Evolutionary conservation across 2,888 invertebrate species (phyloP), one percentile per base, ranked within the genome.

Genomic region (Cremastobaeus sp.): DNA sequence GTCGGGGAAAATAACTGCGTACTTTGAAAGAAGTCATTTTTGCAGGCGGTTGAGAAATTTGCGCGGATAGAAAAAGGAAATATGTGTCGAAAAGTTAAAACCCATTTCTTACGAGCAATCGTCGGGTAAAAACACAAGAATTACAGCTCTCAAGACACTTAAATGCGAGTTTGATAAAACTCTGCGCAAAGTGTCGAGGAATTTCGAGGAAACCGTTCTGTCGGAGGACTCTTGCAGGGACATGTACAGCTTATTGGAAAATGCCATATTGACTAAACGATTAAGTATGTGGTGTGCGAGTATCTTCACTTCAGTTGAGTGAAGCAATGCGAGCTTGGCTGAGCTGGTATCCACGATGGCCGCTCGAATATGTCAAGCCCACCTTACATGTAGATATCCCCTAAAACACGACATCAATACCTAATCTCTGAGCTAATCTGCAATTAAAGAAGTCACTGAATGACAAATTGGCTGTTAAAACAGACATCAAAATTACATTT

Each of bases 241-340:
- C 59, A 45, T 68, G 68, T 59, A 68, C 39, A 50, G 57, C 48
- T 68, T 68, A 68, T 68, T 68, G 66, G 66, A 68, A 68, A 68
- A 68, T 68, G 50, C 50, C 66, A 57, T 68, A 68, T 68, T 68
- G 66, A 68, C 66, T 68, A 68, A 68, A 68, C 66, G 57, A 68
- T 68, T 68, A 68, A 68, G 66, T 59, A 57, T 68, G 66, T 57
- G 48, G 57, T 57, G 66, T 57, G 57, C 15, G 48, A 68, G 66
- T 68, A 68, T 68, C 66, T 68, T 68, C 57, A 68, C 66, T 68
- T 57, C 35, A 68, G 48, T 68, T 43, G 35, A 68, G 57, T 50
- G 60, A 45, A 59, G 35, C 47, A 60, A 54, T 54, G 60, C 69
- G 43, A 59, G 45, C 50, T 41, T n/a, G 41, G 30, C 47, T 55